Conservation (phyloP, 2,113 vertebrate species). For the Epinephelus lanceolatus region DNA sequence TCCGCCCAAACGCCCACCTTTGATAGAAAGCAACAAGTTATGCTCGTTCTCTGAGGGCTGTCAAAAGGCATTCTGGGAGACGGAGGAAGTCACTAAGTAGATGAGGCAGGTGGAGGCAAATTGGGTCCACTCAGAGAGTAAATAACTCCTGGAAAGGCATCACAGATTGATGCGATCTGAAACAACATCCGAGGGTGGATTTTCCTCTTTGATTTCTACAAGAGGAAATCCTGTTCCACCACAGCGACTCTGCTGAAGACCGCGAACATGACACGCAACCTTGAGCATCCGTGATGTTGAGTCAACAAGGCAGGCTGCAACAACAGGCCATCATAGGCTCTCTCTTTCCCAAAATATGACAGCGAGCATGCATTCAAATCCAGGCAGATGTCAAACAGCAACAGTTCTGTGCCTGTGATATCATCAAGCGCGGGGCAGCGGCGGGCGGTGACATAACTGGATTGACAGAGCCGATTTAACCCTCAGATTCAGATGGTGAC, state of each 20-base stretch:
- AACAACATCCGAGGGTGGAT: not conserved
- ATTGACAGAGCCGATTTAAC: conserved; percentile 39
- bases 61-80: conserved; percentile 40
- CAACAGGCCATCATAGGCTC: not conserved
- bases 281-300: conserved; percentile 1
- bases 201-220: conserved; percentile 32
- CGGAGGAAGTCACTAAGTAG: conserved; percentile 10
- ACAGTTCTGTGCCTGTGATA: not conserved
- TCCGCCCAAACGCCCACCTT: conserved; percentile 36
- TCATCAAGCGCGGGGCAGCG: not conserved
- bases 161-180: conserved; percentile 14
- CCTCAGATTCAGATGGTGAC: conserved; percentile 29
- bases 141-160: conserved; percentile 43
- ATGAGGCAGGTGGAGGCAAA: conserved; percentile 38
- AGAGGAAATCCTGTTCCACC: conserved; percentile 20
- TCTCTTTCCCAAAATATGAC: conserved; percentile 14
- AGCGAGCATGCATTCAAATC: conserved; percentile 21
- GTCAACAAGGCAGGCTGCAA: conserved; percentile 12
- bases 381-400: conserved; percentile 31
- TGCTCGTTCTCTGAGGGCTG: conserved; percentile 3
- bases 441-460: conserved; percentile 30
- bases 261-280: not conserved
- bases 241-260: conserved; percentile 12
- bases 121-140: conserved; percentile 32
- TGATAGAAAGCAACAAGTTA: conserved; percentile 51